Evolutionary conservation across 2,888 invertebrate genomes (phyloP), one percentile per base, ranked within the genome.

Genomic region (Hypselothyrea guttata): DNA sequence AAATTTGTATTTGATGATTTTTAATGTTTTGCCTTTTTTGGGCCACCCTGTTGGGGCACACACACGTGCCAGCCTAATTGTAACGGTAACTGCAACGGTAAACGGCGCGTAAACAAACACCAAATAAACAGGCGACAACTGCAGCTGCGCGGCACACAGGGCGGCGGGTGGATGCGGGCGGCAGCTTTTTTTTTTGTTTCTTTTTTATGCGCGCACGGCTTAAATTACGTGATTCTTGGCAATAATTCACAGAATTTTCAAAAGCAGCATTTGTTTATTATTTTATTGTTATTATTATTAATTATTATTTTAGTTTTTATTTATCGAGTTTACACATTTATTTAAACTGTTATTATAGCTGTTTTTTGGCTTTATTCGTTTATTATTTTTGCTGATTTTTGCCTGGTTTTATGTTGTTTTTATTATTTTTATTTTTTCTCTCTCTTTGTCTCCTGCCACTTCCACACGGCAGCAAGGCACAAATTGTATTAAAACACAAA

Each of bases 401-500:
- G n/a, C n/a, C n/a, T n/a, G n/a, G n/a, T n/a, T n/a, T n/a, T n/a
- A n/a, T n/a, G n/a, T 8, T 16, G 13, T 16, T 4, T 49, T 31
- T 37, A 54, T 65, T 53, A 66, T 53, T 55, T 57, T 5, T 22
- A 45, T 33, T 34, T 47, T 22, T 41, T 38, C 59, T 52, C 44
- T 45, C 8, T 34, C 18, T n/a, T 13, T 52, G 54, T 60, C 62
- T 66, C 67, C 70, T 70, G 72, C 58, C 63, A 79, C 84, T 79
- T 88, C 87, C 81, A 87, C 78, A 78, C 86, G 71, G 78, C 75
- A 77, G 76, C 71, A 81, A 75, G 76, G 79, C 83, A 75, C 72
- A 76, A 78, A 84, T 76, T 75, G 83, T 83, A 87, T 85, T 87
- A 75, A 87, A 87, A 78, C 81, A 76, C 78, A 82, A 84, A 84